These are phyloP conservation scores for Endomychus coccineus DNA, from an alignment of 2,888 invertebrate genomes.

Conservation along the genomic window DNA sequence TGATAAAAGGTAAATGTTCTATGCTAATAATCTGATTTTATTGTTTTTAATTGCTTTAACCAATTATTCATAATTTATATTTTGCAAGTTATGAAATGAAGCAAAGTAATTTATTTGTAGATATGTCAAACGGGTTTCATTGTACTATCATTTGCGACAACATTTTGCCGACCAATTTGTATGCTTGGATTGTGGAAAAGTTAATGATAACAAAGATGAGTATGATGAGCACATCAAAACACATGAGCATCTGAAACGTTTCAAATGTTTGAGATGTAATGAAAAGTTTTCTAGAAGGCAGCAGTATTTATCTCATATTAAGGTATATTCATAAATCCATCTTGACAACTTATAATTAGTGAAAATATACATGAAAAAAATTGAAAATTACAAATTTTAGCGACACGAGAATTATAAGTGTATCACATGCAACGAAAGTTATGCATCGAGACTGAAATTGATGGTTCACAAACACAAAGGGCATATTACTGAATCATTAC, in stretches of 20 bases:
- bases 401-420: conserved; percentile 39
- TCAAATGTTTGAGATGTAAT: conserved; percentile 33
- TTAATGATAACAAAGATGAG: conserved; percentile 28
- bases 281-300: conserved; percentile 36
- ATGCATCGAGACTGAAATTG: conserved; percentile 33
- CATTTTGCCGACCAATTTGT: conserved; percentile 33
- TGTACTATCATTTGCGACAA: conserved; percentile 35
- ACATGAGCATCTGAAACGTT: conserved; percentile 32
- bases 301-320: conserved; percentile 35
- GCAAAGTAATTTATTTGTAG: conserved; percentile 9
- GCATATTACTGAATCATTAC: conserved; percentile 24
- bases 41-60: neutral
- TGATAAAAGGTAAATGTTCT: conserved; percentile 21
- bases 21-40: neutral
- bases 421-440: conserved; percentile 34
- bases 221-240: conserved; percentile 30
- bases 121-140: conserved; percentile 25
- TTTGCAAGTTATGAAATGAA: neutral
- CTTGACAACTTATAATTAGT: too few species aligned
- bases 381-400: conserved; percentile 19
- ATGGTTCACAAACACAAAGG: conserved; percentile 25
- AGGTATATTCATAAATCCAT: conserved; percentile 23
- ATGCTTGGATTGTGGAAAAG: conserved; percentile 36
- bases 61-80: neutral
- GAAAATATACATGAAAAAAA: too few species aligned